These are phyloP conservation scores for Aegithalos caudatus DNA, from an alignment of 2,113 vertebrate species.

Conservation along the genomic window DNA sequence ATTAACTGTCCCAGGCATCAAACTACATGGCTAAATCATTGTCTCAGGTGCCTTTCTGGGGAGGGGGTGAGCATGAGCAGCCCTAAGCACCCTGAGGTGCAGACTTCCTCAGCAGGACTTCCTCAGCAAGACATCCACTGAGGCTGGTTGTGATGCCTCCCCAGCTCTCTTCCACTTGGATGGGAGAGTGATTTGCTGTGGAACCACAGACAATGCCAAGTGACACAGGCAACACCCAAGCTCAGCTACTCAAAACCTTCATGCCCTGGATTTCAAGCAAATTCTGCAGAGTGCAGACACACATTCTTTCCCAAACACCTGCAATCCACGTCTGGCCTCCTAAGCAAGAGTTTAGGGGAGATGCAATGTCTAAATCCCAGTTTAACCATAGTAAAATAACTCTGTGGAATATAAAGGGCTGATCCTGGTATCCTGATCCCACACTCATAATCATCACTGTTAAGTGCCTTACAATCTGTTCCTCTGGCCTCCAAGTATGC, in stretches of 20 bases:
- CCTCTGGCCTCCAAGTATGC: background rate
- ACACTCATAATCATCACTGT: background rate
- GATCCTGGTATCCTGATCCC: background rate
- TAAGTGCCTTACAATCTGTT: background rate
- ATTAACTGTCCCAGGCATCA: background rate
- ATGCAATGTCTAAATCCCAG: background rate
- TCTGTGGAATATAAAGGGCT: background rate
- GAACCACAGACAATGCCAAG: rapidly evolving
- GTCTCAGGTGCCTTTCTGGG: background rate
- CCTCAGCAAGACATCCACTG: too few species aligned
- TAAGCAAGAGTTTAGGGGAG: background rate
- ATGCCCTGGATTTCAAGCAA: background rate
- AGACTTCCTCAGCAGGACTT: background rate
- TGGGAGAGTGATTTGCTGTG: background rate
- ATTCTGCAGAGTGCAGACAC: background rate
- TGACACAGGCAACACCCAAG: background rate
- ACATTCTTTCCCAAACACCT: background rate
- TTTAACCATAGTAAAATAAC: background rate
- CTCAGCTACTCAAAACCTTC: background rate
- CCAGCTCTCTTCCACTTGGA: background rate
- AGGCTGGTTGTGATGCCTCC: background rate
- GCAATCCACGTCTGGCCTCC: background rate
- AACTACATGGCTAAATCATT: background rate
- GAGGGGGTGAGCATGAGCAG: background rate
- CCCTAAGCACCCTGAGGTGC: rapidly evolving